phyloP scores from a whole-genome alignment of 2,888 invertebrate genomes.

The Diarsia brunnea region DNA sequence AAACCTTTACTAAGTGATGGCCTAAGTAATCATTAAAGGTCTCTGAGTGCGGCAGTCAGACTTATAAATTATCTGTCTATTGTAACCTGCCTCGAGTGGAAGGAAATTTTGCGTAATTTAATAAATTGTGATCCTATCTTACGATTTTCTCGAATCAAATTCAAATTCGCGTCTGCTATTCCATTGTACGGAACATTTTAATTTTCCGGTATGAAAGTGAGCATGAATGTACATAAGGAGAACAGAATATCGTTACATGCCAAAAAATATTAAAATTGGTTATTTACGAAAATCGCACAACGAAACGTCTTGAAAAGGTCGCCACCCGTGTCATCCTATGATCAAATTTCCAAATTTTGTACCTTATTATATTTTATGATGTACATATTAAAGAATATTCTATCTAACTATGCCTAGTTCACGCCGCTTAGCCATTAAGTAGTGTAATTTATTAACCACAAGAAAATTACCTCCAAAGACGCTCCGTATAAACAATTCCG shows the following conservation, averaged over 20 bases:
- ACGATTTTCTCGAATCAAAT: background rate
- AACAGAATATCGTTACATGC: background rate
- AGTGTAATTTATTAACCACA: background rate
- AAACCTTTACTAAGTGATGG: too few relatives aligned
- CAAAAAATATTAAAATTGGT: background rate
- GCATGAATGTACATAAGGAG: background rate
- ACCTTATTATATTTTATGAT: background rate
- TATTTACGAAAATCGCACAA: too few relatives aligned
- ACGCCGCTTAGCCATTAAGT: background rate
- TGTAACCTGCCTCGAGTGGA: background rate
- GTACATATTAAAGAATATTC: background rate
- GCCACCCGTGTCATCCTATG: background rate
- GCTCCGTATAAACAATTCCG: background rate
- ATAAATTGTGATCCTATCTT: too few relatives aligned
- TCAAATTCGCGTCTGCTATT: background rate
- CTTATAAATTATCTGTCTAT: background rate
- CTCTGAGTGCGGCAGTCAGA: too few relatives aligned
- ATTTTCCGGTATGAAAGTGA: conserved; percentile 22
- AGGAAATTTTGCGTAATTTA: background rate
- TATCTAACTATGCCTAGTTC: background rate
- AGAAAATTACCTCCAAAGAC: background rate
- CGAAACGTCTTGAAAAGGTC: too few relatives aligned
- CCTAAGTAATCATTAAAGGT: too few relatives aligned
- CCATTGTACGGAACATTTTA: conserved; percentile 9
- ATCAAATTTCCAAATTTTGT: background rate